These are phyloP conservation scores for Meliscaeva auricollis DNA, from an alignment of 2,888 invertebrate genomes.

Conservation along the genomic window DNA sequence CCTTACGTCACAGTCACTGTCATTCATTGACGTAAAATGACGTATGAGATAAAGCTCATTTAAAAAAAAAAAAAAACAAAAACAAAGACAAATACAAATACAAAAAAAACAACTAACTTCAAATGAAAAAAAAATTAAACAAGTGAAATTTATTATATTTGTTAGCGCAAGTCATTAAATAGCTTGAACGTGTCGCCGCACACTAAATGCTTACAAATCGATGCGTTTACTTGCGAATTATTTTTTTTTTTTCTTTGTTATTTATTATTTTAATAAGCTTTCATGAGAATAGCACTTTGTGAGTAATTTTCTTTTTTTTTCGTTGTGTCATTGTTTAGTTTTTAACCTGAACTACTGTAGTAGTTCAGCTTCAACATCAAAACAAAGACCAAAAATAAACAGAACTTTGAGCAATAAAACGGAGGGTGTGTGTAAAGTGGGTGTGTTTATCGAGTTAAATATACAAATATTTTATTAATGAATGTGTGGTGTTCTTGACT, in stretches of 20 bases:
- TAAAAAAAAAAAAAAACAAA: conserved; percentile 4
- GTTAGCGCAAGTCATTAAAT: conserved; percentile 26
- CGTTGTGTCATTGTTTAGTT: conserved; percentile 24
- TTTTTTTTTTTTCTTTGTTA: not conserved
- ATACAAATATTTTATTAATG: conserved; percentile 28
- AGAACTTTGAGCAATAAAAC: not conserved
- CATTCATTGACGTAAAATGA: conserved; percentile 63
- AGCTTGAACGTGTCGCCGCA: not conserved
- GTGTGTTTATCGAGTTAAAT: conserved; percentile 52
- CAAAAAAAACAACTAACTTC: conserved; percentile 1
- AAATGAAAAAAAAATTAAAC: conserved; percentile 25
- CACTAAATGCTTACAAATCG: not conserved
- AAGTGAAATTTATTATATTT: conserved; percentile 8
- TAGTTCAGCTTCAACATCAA: conserved; percentile 12
- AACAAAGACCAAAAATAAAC: conserved; percentile 9
- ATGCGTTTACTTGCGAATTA: conserved; percentile 34
- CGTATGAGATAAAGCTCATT: conserved; percentile 58
- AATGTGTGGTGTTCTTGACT: conserved; percentile 15
- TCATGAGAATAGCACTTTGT: conserved; percentile 9
- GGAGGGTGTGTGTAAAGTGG: conserved; percentile 63
- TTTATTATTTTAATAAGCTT: conserved; percentile 1
- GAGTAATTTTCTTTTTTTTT: too few species aligned
- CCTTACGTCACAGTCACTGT: conserved; percentile 41
- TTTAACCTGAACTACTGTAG: conserved; percentile 17
- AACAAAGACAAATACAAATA: too few species aligned